Evolutionary conservation across 2,888 invertebrate species (phyloP), one percentile per base, ranked within the genome.

Genomic region (Caenorhabditis sp.): DNA sequence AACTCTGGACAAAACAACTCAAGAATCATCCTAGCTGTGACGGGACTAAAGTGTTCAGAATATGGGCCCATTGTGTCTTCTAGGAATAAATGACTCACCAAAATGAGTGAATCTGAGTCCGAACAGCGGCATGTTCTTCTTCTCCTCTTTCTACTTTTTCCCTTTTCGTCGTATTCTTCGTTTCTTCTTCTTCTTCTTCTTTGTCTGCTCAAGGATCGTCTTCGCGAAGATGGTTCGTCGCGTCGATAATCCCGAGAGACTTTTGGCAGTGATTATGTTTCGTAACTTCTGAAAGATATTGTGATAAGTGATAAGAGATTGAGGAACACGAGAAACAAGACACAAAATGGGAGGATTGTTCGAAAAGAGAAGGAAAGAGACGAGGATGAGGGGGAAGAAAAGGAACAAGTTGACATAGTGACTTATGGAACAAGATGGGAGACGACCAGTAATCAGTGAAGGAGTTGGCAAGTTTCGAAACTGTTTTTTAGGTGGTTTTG

Each of bases 21-120:
- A n/a, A n/a, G n/a, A n/a, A n/a, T n/a, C n/a, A n/a, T n/a, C n/a
- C n/a, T n/a, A n/a, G n/a, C n/a, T n/a, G n/a, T n/a, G n/a, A n/a
- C n/a, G n/a, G n/a, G n/a, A n/a, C n/a, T n/a, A n/a, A n/a, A 40
- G 11, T 40, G 40, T 40, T 15, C 6, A 40, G 40, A 40, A 40
- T 32, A 4, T 32, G 4, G 32, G 32, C 4, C 5, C 5, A 40
- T 15, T 15, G 4, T 15, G 40, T n/a, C n/a, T 32, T 32, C 32
- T 9, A 32, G 32, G 9, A 4, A 6, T 32, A 60, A 50, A 64
- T 60, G 53, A 68, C 76, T 71, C 50, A 83, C 83, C 83, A 58
- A 76, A 74, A 67, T 70, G 71, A 61, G 83, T 76, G 64, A 83
- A 83, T 70, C 83, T 28, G 26, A 83, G 68, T 37, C 83, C 80